Percentiles rank a stretch among this genome's conserved stretches.
These are phyloP conservation scores for Caenorhabditis sulstoni DNA, from an alignment of 2,888 invertebrate species.

Conservation along the genomic window DNA sequence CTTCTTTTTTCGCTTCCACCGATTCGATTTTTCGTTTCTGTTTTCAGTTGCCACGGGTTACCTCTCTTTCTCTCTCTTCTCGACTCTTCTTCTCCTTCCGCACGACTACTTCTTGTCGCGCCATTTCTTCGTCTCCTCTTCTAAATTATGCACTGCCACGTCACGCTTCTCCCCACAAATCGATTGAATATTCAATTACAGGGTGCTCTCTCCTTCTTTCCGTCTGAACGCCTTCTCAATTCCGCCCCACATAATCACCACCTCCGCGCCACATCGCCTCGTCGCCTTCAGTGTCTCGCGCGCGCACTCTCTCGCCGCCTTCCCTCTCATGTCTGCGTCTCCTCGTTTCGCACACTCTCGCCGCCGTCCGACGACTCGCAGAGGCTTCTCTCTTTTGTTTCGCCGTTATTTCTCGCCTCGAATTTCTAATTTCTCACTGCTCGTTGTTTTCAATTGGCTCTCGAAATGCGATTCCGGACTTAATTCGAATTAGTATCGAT, in stretches of 20 bases:
- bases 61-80: not conserved
- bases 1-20: not conserved
- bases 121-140: not conserved
- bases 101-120: too few relatives aligned
- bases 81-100: not conserved
- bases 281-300: slow-evolving; percentile 13
- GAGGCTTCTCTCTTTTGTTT: not conserved
- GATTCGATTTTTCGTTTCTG: not conserved
- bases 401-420: slow-evolving; percentile 6
- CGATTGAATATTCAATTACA: too few relatives aligned
- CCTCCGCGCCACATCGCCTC: slow-evolving; percentile 5
- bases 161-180: too few relatives aligned
- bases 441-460: not conserved
- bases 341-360: not conserved
- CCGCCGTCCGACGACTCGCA: slow-evolving; percentile 6
- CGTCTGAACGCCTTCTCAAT: not conserved
- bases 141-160: too few relatives aligned
- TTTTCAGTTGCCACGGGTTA: not conserved
- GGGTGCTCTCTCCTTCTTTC: not conserved
- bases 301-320: slow-evolving; percentile 14
- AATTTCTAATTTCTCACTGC: slow-evolving; percentile 16
- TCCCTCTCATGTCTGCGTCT: slow-evolving; percentile 28
- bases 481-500: not conserved
- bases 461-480: not conserved
- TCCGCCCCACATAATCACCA: not conserved